Percentiles rank a stretch among this genome's conserved stretches.
These are phyloP conservation scores for Limnephilus marmoratus DNA, from an alignment of 2,888 invertebrate species.

Conservation along the genomic window DNA sequence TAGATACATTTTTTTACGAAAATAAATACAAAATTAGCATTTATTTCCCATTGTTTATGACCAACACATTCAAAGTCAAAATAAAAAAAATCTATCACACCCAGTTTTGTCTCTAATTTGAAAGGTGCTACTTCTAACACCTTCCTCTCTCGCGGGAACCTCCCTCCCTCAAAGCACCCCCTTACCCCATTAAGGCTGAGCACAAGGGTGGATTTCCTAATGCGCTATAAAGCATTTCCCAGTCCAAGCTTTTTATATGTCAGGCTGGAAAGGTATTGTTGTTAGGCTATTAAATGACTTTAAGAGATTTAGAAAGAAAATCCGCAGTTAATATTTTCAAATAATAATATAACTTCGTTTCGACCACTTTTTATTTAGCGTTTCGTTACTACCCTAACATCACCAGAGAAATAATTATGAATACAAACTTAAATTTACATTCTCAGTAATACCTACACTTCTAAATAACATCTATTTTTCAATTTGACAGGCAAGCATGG, in stretches of 20 bases:
- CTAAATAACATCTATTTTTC: too few relatives aligned
- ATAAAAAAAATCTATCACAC: conserved; percentile 34
- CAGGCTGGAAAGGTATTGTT: conserved; percentile 2
- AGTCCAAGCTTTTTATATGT: conserved; percentile 14
- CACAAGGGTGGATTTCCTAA: conserved; percentile 29
- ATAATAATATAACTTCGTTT: too few relatives aligned
- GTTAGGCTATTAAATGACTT: neutral
- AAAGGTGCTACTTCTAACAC: conserved; percentile 64
- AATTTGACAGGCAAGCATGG: too few relatives aligned
- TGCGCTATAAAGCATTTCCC: conserved; percentile 21
- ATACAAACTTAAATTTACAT: too few relatives aligned
- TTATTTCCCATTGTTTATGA: neutral
- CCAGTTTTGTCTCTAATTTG: conserved; percentile 62
- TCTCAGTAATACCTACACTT: too few relatives aligned
- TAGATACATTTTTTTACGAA: neutral
- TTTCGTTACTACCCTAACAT: too few relatives aligned
- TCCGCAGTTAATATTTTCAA: neutral
- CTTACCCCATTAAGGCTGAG: conserved; percentile 4
- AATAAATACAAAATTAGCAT: neutral
- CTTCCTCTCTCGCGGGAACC: conserved; percentile 55
- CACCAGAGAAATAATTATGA: too few relatives aligned
- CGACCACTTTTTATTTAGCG: too few relatives aligned
- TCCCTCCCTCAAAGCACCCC: neutral
- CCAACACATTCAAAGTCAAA: neutral
- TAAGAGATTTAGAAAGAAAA: neutral